These are phyloP conservation scores for Cheilosia urbana DNA, from an alignment of 2,888 invertebrate genomes.

Conservation along the genomic window DNA sequence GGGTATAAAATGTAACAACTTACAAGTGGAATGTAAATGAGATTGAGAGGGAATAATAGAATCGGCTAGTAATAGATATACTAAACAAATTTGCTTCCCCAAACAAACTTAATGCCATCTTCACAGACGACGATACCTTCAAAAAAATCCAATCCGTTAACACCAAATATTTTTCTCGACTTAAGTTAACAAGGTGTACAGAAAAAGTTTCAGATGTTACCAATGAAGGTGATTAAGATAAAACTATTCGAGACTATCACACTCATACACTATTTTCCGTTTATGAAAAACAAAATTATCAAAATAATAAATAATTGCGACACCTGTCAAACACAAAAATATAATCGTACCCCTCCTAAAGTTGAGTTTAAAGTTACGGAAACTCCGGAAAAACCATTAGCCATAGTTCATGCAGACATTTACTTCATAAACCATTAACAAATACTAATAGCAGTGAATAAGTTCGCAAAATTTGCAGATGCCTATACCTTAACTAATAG, in stretches of 20 bases:
- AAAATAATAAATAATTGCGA: not conserved
- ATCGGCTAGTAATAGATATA: constrained; percentile 1
- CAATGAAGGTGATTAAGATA: not conserved
- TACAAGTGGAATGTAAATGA: too few species aligned
- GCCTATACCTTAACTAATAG: too few species aligned
- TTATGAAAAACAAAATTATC: too few species aligned
- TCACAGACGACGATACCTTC: not conserved
- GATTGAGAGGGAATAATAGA: too few species aligned
- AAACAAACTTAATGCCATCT: constrained; percentile 16
- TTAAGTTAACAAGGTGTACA: not conserved
- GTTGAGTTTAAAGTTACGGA: too few species aligned
- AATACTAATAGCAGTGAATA: too few species aligned
- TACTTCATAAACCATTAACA: too few species aligned
- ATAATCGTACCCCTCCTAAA: too few species aligned
- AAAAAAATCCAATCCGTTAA: not conserved
- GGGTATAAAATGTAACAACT: too few species aligned
- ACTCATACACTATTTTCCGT: not conserved
- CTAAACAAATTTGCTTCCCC: constrained; percentile 2
- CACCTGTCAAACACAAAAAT: constrained; percentile 5
- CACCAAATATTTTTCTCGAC: constrained; percentile 2
- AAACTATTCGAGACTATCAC: not conserved
- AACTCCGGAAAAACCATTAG: too few species aligned
- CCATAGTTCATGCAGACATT: too few species aligned
- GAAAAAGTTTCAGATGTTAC: not conserved
- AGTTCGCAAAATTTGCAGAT: too few species aligned